These are phyloP conservation scores for Andrena cerasifolii DNA, from an alignment of 1,140 invertebrate species.

Conservation along the genomic window DNA sequence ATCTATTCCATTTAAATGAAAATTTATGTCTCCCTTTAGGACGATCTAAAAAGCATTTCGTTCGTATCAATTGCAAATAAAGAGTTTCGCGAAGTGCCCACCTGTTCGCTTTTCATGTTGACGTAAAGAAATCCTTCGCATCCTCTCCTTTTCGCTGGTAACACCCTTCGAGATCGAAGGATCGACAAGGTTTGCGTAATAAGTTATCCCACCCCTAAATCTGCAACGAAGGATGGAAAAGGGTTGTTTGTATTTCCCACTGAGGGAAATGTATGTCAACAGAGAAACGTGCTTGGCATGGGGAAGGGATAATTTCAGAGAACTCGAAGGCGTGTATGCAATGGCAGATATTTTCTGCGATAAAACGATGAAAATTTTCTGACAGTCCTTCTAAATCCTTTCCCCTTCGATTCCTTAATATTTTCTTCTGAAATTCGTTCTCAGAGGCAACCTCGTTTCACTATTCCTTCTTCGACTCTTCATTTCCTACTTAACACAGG, in stretches of 20 bases:
- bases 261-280: conserved; percentile 42
- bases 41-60: not conserved
- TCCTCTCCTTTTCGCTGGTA: not conserved
- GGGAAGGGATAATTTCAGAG: conserved; percentile 4
- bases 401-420: too few relatives aligned
- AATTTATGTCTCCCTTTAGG: too few relatives aligned
- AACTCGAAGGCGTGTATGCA: conserved; percentile 11
- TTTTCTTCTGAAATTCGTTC: too few relatives aligned
- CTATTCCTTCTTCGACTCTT: too few relatives aligned
- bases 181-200: conserved; percentile 23
- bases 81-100: not conserved
- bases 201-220: conserved; percentile 37
- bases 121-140: not conserved
- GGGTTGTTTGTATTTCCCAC: conserved; percentile 48
- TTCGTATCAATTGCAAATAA: not conserved
- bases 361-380: conserved; percentile 8
- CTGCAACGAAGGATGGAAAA: not conserved
- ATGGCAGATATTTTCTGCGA: conserved; percentile 15
- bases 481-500: too few relatives aligned
- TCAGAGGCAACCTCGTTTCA: too few relatives aligned
- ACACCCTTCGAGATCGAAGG: conserved; percentile 5
- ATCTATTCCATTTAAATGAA: too few relatives aligned
- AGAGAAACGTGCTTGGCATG: conserved; percentile 46
- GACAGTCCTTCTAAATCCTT: conserved; percentile 3
- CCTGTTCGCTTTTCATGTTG: not conserved